Evolutionary conservation across 2,113 vertebrate genomes (phyloP).

Genomic region (rat (Rattus norvegicus)): DNA sequence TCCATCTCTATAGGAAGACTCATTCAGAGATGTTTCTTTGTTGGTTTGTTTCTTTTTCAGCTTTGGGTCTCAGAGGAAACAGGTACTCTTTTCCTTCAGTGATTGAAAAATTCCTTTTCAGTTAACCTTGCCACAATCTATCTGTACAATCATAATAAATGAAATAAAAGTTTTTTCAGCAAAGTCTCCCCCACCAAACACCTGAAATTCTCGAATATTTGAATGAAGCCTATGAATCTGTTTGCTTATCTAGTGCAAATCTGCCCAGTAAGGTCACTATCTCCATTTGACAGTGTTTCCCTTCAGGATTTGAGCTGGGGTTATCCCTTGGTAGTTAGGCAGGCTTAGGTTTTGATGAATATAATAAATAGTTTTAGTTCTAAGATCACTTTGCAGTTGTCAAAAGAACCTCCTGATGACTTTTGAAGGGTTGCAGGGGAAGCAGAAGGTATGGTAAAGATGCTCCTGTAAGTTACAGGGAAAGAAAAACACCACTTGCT

Average conservation of each 20-base stretch:
- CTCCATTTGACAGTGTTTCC: background rate
- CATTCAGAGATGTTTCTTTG: background rate
- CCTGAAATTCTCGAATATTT: conserved; percentile 1
- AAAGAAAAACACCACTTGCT: conserved; percentile 23
- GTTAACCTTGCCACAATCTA: conserved; percentile 61
- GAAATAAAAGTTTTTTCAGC: conserved; percentile 24
- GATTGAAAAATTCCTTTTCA: conserved; percentile 25
- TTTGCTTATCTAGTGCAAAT: background rate
- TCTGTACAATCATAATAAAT: conserved; percentile 29
- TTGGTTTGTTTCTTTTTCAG: background rate
- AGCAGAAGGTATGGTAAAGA: background rate
- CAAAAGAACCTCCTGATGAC: background rate
- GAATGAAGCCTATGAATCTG: background rate
- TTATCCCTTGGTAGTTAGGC: background rate
- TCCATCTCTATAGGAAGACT: conserved; percentile 34
- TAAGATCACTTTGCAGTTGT: background rate
- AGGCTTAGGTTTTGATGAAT: background rate
- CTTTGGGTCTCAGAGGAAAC: background rate
- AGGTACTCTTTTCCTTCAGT: conserved; percentile 49
- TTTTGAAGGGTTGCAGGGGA: background rate
- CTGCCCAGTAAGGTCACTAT: background rate
- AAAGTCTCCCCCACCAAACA: background rate
- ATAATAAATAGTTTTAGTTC: background rate
- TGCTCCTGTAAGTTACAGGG: background rate
- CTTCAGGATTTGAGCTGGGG: background rate